Evolutionary conservation across 2,113 vertebrate species (phyloP).

Genomic region (Egretta garzetta): DNA sequence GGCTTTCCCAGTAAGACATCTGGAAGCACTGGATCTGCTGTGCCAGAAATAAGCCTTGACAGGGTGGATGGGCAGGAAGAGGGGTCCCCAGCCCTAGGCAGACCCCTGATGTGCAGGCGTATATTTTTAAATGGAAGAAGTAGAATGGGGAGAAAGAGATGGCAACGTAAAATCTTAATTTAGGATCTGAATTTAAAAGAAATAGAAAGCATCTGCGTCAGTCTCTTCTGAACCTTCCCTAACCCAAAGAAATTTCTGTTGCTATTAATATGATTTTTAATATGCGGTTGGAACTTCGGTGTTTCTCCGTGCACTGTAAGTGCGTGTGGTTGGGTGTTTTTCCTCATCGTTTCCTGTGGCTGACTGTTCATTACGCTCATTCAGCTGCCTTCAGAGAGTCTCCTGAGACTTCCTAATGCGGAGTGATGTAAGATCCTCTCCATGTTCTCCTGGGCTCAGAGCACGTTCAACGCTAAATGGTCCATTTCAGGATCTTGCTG

Average conservation of each 20-base stretch:
- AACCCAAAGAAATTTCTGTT: conserved; percentile 43
- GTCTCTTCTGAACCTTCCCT: conserved; percentile 1
- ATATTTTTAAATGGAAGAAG: background rate
- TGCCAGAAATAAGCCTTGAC: background rate
- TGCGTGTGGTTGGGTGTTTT: background rate
- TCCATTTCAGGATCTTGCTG: background rate
- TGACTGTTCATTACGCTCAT: conserved; percentile 26
- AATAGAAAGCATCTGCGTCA: background rate
- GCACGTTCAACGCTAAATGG: background rate
- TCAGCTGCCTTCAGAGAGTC: conserved; percentile 30
- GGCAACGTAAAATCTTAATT: background rate
- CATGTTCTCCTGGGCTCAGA: background rate
- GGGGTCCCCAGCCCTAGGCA: background rate
- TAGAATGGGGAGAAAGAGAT: background rate
- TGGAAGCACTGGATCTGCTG: background rate
- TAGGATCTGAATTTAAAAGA: background rate
- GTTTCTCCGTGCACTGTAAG: background rate
- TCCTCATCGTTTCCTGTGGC: background rate
- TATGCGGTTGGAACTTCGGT: background rate
- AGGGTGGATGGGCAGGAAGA: background rate
- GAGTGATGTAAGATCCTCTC: background rate
- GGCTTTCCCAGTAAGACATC: background rate
- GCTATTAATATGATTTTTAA: conserved; percentile 37
- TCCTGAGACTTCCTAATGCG: background rate
- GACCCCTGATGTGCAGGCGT: background rate